Evolutionary conservation across 2,797 vertebrate species (phyloP), one percentile per base, ranked within the genome.

Genomic region (Acrossocheilus wenchowensis): DNA sequence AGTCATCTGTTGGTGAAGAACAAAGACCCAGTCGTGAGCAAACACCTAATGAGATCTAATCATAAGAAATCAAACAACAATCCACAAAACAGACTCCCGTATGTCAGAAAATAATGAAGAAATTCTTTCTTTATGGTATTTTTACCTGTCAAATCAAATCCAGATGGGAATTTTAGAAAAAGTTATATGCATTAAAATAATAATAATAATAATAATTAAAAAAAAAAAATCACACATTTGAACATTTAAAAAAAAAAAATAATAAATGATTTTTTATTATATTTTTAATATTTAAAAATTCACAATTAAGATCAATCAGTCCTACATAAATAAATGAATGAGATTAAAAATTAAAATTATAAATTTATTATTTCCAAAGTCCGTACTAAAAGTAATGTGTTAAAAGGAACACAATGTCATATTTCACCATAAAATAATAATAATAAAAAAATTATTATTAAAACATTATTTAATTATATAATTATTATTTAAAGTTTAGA

Each of bases 1-100:
- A 98, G 62, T 95, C 95, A 54, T 98, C 97, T 98, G 69, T 41
- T 12, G 6, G 30, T 5, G 23, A 52, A 60, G 50, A 78, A 39
- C 43, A 73, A 50, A 83, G 26, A 48, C 23, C 48, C 45, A 78
- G 36, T 36, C 12, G 7, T 57, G 62, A 64, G 30, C 36, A 75
- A 50, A 83, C 50, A 60, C 71, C 30, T 79, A 66, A 66, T 62
- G 52, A 62, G 17, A 83, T 45, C 71, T 62, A 34, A 43, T 83
- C 50, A 4, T 12, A 14, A 81, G 10, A 9, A 36, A 50, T 23
- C 19, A 36, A 66, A 81, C 39, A 80, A 66, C 36, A 34, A 6
- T 7, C 23, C 23, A 8, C 8, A n/a, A 64, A 43, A 15, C 77
- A 43, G 36, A 79, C 54, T 62, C 77, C 17, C 1, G 8, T 9